A percentile compares a stretch with the other conserved stretches of the same genome.
These are phyloP conservation scores for Agrochola litura DNA, from an alignment of 2,888 invertebrate species.

Conservation along the genomic window DNA sequence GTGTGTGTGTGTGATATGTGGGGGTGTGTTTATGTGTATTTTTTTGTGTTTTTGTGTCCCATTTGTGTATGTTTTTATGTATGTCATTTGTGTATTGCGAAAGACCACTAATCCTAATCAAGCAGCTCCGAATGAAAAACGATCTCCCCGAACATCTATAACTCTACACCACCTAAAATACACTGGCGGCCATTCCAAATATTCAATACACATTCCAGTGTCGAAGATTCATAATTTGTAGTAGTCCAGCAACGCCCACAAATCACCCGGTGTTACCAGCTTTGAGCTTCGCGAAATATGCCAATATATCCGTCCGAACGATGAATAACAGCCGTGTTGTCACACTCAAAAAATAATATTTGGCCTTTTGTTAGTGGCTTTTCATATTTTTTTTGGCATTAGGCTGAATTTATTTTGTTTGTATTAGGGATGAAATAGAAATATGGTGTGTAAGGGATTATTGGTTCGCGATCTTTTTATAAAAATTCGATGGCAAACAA, in stretches of 20 bases:
- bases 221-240: slow-evolving; percentile 56
- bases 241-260: slow-evolving; percentile 62
- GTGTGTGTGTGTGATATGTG: too few species aligned
- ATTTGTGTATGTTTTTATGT: too few species aligned
- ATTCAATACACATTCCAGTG: slow-evolving; percentile 54
- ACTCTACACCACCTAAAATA: slow-evolving; percentile 32
- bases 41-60: too few species aligned
- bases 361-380: slow-evolving; percentile 46
- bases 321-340: slow-evolving; percentile 69
- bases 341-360: slow-evolving; percentile 70
- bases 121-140: slow-evolving; percentile 21
- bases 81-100: neutral
- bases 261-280: slow-evolving; percentile 70
- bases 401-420: slow-evolving; percentile 33
- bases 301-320: slow-evolving; percentile 67
- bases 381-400: slow-evolving; percentile 37
- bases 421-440: slow-evolving; percentile 15
- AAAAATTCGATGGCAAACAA: neutral
- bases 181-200: slow-evolving; percentile 46
- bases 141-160: slow-evolving; percentile 5
- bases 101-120: slow-evolving; percentile 9
- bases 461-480: neutral
- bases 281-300: slow-evolving; percentile 69
- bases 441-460: slow-evolving; percentile 27
- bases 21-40: too few species aligned